These are phyloP conservation scores for Nettapus auritus DNA, from an alignment of 2,113 vertebrate genomes.

Conservation along the genomic window DNA sequence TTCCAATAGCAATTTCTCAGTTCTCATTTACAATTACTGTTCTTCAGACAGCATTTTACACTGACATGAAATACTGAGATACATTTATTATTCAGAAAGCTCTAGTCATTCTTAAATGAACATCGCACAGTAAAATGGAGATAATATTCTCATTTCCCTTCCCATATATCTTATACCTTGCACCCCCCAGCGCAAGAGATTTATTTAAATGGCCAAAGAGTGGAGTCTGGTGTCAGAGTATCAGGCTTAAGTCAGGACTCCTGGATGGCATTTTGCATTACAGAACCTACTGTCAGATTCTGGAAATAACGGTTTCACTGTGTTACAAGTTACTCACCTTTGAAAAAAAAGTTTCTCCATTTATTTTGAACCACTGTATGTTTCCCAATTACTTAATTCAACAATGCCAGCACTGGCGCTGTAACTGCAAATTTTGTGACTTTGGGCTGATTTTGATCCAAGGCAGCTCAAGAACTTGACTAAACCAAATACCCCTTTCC, in stretches of 20 bases:
- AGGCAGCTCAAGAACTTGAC: background rate
- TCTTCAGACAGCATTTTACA: background rate
- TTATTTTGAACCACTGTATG: background rate
- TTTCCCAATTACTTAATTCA: background rate
- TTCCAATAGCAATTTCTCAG: background rate
- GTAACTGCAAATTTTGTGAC: background rate
- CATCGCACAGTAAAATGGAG: background rate
- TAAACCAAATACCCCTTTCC: background rate
- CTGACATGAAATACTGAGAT: background rate
- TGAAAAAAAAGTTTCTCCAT: background rate
- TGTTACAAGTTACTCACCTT: background rate
- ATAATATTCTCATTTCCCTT: conserved; percentile 20
- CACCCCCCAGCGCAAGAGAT: background rate
- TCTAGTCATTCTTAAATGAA: conserved; percentile 17
- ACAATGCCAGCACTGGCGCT: background rate
- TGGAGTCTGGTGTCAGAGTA: background rate
- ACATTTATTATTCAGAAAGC: conserved; percentile 3
- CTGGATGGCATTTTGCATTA: background rate
- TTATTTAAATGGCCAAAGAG: background rate
- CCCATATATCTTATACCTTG: background rate
- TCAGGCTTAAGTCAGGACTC: background rate
- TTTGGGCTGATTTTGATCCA: background rate
- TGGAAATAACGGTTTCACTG: background rate
- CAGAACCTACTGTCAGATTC: background rate
- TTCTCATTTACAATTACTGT: conserved; percentile 3